Conservation (phyloP, 1,140 invertebrate genomes). For the Aphidius ervi region DNA sequence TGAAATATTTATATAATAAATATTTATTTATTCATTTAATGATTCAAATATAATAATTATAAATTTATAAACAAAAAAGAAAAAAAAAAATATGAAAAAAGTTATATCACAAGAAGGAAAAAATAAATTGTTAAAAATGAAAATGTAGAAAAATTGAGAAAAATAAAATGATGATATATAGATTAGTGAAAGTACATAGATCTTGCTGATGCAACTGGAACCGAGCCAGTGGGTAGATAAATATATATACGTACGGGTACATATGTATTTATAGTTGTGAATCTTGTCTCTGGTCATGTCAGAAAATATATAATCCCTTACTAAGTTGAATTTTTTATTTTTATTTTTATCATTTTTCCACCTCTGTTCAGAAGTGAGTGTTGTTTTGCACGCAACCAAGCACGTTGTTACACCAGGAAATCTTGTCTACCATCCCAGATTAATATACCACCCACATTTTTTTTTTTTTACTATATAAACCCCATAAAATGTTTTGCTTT, state of each 20-base stretch:
- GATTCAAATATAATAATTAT: too few species aligned
- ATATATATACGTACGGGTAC: conserved; percentile 16
- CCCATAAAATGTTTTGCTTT: too few species aligned
- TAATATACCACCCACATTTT: conserved; percentile 19
- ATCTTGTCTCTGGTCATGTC: conserved; percentile 21
- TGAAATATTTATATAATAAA: too few species aligned
- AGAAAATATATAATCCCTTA: conserved; percentile 4
- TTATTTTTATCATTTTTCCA: not conserved
- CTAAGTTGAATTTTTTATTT: too few species aligned
- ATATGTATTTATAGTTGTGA: conserved; percentile 19
- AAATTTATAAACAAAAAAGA: too few species aligned
- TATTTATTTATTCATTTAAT: too few species aligned
- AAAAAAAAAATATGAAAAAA: too few species aligned
- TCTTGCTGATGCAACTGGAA: conserved; percentile 18
- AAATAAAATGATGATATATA: not conserved
- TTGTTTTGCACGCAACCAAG: conserved; percentile 12
- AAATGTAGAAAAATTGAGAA: conserved; percentile 3
- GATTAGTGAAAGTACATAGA: conserved; percentile 16
- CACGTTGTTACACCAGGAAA: conserved; percentile 21
- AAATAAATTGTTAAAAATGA: not conserved
- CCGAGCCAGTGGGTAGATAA: conserved; percentile 16
- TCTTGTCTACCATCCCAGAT: conserved; percentile 18
- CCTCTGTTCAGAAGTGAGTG: not conserved
- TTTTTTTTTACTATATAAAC: too few species aligned
- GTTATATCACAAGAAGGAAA: not conserved